Percentiles rank a stretch among this genome's conserved stretches.
Conservation (phyloP, 2,888 invertebrate species). For the Petrophora chlorosata region DNA sequence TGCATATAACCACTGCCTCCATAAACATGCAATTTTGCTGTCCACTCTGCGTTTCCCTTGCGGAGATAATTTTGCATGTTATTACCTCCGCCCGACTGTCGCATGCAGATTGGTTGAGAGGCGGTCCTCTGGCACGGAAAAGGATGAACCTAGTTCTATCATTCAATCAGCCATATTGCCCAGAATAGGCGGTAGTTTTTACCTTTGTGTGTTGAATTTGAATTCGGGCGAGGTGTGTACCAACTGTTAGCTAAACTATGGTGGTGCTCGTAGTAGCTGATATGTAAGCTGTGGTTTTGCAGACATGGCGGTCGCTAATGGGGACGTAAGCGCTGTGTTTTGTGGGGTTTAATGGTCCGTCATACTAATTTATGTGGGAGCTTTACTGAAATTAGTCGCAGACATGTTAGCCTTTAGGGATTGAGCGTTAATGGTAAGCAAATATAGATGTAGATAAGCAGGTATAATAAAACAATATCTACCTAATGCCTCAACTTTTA, state of each 20-base stretch:
- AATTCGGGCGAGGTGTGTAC: no score
- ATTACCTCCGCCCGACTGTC: slow-evolving; percentile 39
- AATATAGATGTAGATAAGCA: no score
- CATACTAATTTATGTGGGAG: no score
- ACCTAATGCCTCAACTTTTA: no score
- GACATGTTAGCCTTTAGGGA: no score
- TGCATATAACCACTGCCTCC: slow-evolving; percentile 4
- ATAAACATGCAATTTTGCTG: slow-evolving; percentile 15
- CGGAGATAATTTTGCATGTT: slow-evolving; percentile 57
- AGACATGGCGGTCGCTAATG: slow-evolving; percentile 1
- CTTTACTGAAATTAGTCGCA: no score
- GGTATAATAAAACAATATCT: no score
- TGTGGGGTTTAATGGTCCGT: slow-evolving; percentile 1
- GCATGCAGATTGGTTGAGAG: slow-evolving; percentile 54
- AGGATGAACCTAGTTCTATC: slow-evolving; percentile 21
- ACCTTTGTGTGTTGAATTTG: no score
- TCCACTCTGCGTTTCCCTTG: slow-evolving; percentile 34
- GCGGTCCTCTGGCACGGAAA: slow-evolving; percentile 39
- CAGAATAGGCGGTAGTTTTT: no score
- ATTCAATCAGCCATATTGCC: no score
- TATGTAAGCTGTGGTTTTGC: not conserved
- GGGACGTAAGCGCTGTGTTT: not conserved
- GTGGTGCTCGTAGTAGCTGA: not conserved
- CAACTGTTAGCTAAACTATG: not conserved
- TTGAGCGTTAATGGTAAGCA: no score